Percentiles rank a stretch among this genome's conserved stretches.
These are phyloP conservation scores for Odontamblyopus rebecca DNA, from an alignment of 2,797 vertebrate species.

Conservation along the genomic window DNA sequence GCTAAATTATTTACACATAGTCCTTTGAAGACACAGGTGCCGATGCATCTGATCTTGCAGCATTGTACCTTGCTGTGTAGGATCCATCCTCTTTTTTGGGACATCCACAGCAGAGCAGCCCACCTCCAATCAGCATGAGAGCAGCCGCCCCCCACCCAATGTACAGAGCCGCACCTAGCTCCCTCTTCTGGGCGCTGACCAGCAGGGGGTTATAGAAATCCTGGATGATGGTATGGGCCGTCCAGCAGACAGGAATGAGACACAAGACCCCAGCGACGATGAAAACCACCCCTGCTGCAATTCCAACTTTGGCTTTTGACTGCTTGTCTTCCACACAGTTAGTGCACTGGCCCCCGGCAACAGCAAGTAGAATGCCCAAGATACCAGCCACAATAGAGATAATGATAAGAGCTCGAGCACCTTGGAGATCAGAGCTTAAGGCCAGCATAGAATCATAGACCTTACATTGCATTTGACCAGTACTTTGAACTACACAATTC, in stretches of 20 bases:
- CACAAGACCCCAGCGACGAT: slow-evolving; percentile 78
- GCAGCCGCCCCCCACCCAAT: slow-evolving; percentile 89
- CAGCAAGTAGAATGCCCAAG: slow-evolving; percentile 82
- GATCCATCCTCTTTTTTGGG: slow-evolving; percentile 66
- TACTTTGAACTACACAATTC: slow-evolving; percentile 93
- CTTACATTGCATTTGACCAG: slow-evolving; percentile 97
- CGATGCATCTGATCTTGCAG: slow-evolving; percentile 75
- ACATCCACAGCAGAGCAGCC: slow-evolving; percentile 87
- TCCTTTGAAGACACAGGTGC: slow-evolving; percentile 74
- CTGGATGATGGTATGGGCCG: slow-evolving; percentile 83
- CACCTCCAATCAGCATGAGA: slow-evolving; percentile 87
- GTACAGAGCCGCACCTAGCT: slow-evolving; percentile 88
- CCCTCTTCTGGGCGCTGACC: slow-evolving; percentile 81
- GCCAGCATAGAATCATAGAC: slow-evolving; percentile 94
- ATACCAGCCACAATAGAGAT: slow-evolving; percentile 84
- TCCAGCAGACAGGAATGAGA: slow-evolving; percentile 90
- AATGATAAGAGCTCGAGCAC: slow-evolving; percentile 85
- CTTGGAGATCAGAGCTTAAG: slow-evolving; percentile 88
- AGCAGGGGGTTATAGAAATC: slow-evolving; percentile 91
- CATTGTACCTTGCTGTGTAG: slow-evolving; percentile 83
- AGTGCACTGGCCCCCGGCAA: slow-evolving; percentile 91
- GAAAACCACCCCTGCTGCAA: slow-evolving; percentile 82
- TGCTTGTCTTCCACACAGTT: slow-evolving; percentile 85
- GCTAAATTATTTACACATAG: slow-evolving; percentile 78
- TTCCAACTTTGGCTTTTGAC: slow-evolving; percentile 83